Evolutionary conservation across 2,888 invertebrate genomes (phyloP).

Genomic region (Carterocephalus palaemon): DNA sequence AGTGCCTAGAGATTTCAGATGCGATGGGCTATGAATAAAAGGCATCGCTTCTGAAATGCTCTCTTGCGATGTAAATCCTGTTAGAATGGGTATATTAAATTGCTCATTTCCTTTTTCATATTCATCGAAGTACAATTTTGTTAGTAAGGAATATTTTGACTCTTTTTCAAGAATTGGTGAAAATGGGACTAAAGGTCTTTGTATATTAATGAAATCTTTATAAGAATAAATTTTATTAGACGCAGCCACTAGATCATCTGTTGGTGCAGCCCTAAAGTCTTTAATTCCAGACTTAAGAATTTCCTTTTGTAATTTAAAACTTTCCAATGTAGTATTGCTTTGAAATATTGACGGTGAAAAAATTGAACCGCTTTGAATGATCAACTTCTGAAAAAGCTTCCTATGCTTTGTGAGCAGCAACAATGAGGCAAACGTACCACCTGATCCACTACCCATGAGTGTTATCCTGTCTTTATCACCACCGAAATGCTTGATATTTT

Average conservation of each 20-base stretch:
- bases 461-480: constrained; percentile 60
- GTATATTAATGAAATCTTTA: constrained; percentile 52
- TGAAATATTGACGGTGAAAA: constrained; percentile 62
- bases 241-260: constrained; percentile 48
- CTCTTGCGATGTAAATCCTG: constrained; percentile 75
- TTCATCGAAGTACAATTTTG: constrained; percentile 36
- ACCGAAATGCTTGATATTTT: constrained; percentile 55
- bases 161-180: constrained; percentile 51
- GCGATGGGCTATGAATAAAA: constrained; percentile 56
- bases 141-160: constrained; percentile 47
- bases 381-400: constrained; percentile 61
- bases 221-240: constrained; percentile 55
- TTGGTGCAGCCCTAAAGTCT: constrained; percentile 40
- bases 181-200: constrained; percentile 64
- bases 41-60: constrained; percentile 67
- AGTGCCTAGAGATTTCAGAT: constrained; percentile 49
- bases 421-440: constrained; percentile 56
- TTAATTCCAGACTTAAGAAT: constrained; percentile 41
- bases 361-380: constrained; percentile 66
- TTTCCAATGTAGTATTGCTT: constrained; percentile 45
- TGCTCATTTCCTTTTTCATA: constrained; percentile 27
- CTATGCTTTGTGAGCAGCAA: constrained; percentile 53
- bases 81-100: constrained; percentile 54
- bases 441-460: constrained; percentile 65
- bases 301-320: constrained; percentile 42